phyloP scores from a whole-genome alignment of 2,888 invertebrate genomes.

The Meta bourneti region DNA sequence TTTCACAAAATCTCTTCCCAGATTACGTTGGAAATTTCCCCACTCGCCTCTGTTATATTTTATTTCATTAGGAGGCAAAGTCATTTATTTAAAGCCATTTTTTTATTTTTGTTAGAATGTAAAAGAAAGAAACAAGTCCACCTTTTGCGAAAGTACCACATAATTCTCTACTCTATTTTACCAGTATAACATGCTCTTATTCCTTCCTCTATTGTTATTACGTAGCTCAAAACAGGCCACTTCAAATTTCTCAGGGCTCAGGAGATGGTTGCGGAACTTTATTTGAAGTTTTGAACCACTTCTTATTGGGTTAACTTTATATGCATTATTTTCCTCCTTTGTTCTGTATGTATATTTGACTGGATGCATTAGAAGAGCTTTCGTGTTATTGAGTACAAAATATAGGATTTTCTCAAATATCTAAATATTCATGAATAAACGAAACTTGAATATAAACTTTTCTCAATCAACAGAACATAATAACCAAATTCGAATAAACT shows the following conservation, averaged over 20 bases:
- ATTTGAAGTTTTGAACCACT: too few relatives aligned
- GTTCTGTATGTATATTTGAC: too few relatives aligned
- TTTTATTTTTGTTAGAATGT: conserved; percentile 12
- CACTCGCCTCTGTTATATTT: conserved; percentile 5
- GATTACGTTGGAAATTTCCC: conserved; percentile 37
- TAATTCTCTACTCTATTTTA: not conserved
- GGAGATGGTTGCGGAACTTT: not conserved
- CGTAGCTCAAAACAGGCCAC: not conserved
- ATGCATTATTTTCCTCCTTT: too few relatives aligned
- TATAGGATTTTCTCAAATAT: too few relatives aligned
- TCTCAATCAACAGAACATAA: too few relatives aligned
- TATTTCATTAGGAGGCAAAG: conserved; percentile 46
- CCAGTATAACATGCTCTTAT: not conserved
- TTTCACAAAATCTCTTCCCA: conserved; percentile 54
- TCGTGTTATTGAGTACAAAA: too few relatives aligned
- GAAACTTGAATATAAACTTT: too few relatives aligned
- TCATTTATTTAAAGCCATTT: conserved; percentile 59
- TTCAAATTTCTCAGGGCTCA: not conserved
- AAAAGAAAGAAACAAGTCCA: conserved; percentile 13
- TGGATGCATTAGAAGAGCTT: too few relatives aligned
- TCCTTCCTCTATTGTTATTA: conserved; percentile 17
- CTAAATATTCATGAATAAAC: too few relatives aligned
- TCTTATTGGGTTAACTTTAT: too few relatives aligned
- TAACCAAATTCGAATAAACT: too few relatives aligned
- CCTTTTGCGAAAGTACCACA: not conserved